These are phyloP conservation scores for Drosophila fungiperda DNA, from an alignment of 2,888 invertebrate genomes.

Conservation along the genomic window DNA sequence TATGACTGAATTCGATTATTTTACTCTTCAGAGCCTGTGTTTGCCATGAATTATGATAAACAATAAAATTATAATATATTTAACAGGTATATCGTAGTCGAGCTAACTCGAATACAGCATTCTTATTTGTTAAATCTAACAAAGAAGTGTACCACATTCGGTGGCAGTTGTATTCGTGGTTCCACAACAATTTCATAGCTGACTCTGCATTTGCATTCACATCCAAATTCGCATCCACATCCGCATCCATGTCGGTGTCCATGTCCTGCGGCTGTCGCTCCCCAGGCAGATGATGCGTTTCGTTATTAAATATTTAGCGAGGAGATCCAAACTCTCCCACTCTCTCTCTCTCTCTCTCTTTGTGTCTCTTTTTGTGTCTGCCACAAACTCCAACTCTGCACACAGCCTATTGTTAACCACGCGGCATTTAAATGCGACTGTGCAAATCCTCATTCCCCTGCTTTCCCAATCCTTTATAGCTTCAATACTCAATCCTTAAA, in stretches of 20 bases:
- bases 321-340: background rate
- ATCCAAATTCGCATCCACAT: background rate
- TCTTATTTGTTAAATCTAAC: background rate
- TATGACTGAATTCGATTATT: too few relatives aligned
- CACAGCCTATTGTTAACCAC: background rate
- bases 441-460: background rate
- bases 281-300: constrained; percentile 65
- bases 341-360: background rate
- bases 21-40: too few relatives aligned
- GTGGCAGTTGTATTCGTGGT: background rate
- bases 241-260: constrained; percentile 9
- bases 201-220: constrained; percentile 18
- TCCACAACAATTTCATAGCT: constrained; percentile 45
- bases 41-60: too few relatives aligned
- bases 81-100: too few relatives aligned
- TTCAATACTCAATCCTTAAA: constrained; percentile 19
- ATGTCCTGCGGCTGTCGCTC: constrained; percentile 45
- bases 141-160: background rate
- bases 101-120: too few relatives aligned
- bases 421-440: constrained; percentile 49
- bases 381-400: background rate
- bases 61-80: too few relatives aligned
- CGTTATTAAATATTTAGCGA: constrained; percentile 73
- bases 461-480: constrained; percentile 3
- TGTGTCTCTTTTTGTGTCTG: background rate